A percentile compares a stretch with the other conserved stretches of the same genome.
phyloP scores from a whole-genome alignment of 2,113 vertebrate genomes.

The Tachysurus vachellii region DNA sequence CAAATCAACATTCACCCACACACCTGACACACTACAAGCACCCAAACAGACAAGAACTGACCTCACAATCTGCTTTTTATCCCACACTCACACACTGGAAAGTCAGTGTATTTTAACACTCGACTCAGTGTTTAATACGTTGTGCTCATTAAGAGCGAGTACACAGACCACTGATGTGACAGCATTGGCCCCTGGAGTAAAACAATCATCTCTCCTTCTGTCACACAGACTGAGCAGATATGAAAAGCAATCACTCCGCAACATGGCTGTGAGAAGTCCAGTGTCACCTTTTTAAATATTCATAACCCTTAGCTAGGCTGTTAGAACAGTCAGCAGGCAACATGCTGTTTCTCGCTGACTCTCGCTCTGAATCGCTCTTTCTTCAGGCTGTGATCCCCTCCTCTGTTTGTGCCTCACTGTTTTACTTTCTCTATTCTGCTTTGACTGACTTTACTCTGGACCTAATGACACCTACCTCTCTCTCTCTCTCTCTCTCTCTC shows the following conservation, averaged over 20 bases:
- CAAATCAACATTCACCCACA: conserved; percentile 26
- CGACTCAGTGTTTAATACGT: conserved; percentile 58
- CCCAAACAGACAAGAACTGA: conserved; percentile 34
- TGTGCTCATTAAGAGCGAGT: conserved; percentile 45
- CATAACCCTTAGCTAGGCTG: conserved; percentile 62
- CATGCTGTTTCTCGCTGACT: conserved; percentile 41
- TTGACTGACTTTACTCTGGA: conserved; percentile 48
- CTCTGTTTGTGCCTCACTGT: conserved; percentile 36
- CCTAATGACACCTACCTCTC: conserved; percentile 33
- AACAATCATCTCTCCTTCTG: conserved; percentile 45
- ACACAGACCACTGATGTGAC: conserved; percentile 26
- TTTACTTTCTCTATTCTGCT: conserved; percentile 27
- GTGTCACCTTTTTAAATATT: conserved; percentile 69
- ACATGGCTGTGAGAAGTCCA: conserved; percentile 68
- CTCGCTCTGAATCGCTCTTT: not conserved
- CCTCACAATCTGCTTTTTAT: conserved; percentile 12
- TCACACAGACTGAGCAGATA: conserved; percentile 51
- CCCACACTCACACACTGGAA: not conserved
- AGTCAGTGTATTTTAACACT: conserved; percentile 23
- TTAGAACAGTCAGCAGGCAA: conserved; percentile 60
- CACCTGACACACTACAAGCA: not conserved
- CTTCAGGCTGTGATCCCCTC: conserved; percentile 10
- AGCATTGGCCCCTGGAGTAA: conserved; percentile 43
- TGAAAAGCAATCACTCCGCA: conserved; percentile 73
- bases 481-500: no score